Conservation (phyloP, 2,113 vertebrate genomes). For the Columba janthina region DNA sequence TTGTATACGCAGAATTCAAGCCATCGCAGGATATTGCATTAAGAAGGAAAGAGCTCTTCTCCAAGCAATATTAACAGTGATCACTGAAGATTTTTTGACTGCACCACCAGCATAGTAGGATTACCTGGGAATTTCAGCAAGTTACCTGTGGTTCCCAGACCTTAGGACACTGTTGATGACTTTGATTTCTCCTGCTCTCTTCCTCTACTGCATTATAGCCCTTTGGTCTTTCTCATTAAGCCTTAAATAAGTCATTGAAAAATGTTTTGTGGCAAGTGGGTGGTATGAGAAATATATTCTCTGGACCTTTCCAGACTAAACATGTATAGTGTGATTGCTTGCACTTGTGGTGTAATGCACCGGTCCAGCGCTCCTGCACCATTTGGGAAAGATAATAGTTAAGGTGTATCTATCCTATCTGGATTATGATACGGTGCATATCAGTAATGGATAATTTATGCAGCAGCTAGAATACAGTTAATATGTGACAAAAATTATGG, state of each 20-base stretch:
- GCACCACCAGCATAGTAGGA: not conserved
- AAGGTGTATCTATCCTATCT: constrained; percentile 37
- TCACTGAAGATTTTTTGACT: not conserved
- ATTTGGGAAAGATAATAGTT: constrained; percentile 33
- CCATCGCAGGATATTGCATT: not conserved
- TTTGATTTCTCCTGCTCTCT: not conserved
- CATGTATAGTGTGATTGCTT: not conserved
- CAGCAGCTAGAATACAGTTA: not conserved
- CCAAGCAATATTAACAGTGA: not conserved
- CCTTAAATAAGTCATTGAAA: not conserved
- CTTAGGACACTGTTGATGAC: not conserved
- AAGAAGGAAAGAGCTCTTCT: not conserved
- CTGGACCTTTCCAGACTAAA: not conserved
- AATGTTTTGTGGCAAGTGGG: not conserved
- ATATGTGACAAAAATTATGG: not conserved
- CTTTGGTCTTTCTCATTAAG: not conserved
- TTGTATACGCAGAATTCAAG: not conserved
- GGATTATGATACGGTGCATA: not conserved
- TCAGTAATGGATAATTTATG: constrained; percentile 15
- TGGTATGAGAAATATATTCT: not conserved
- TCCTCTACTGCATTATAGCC: not conserved
- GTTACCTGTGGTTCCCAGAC: not conserved
- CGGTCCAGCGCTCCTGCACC: constrained; percentile 2
- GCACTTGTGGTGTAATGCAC: not conserved
- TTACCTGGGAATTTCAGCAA: not conserved